Evolutionary conservation across 1,140 invertebrate species (phyloP).

Genomic region (Tyrophagus putrescentiae): DNA sequence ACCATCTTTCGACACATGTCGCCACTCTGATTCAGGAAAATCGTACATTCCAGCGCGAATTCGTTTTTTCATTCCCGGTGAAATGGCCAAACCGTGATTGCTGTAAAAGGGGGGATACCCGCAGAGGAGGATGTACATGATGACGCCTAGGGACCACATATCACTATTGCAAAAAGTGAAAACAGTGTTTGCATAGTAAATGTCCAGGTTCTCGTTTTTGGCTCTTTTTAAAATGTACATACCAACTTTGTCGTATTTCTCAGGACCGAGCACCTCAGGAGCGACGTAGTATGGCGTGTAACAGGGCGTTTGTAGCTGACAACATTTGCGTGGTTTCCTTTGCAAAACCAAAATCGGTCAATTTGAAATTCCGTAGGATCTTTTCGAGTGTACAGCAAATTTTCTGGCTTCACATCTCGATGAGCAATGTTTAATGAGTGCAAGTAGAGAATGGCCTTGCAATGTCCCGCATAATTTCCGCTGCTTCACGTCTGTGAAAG

Average conservation of each 20-base stretch:
- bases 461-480: conserved; percentile 91
- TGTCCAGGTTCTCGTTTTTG: too few species aligned
- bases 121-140: conserved; percentile 90
- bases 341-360: conserved; percentile 99
- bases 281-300: conserved; percentile 98
- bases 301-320: conserved; percentile 84
- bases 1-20: conserved; percentile 74
- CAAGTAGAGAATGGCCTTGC: conserved; percentile 81
- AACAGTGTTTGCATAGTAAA: too few species aligned
- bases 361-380: conserved; percentile 56
- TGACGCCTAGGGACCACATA: conserved; percentile 91
- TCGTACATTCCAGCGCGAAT: conserved; percentile 91
- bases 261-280: conserved; percentile 85
- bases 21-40: conserved; percentile 91
- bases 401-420: conserved; percentile 72
- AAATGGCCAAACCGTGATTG: conserved; percentile 88
- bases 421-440: conserved; percentile 93
- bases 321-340: conserved; percentile 73
- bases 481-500: conserved; percentile 84
- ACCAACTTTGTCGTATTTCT: conserved; percentile 72
- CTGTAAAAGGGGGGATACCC: conserved; percentile 98
- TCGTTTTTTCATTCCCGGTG: conserved; percentile 97
- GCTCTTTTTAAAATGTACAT: too few species aligned
- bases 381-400: conserved; percentile 39
- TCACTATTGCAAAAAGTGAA: conserved; percentile 44